phyloP scores from a whole-genome alignment of 2,113 vertebrate genomes.

The Nipponia nippon region DNA sequence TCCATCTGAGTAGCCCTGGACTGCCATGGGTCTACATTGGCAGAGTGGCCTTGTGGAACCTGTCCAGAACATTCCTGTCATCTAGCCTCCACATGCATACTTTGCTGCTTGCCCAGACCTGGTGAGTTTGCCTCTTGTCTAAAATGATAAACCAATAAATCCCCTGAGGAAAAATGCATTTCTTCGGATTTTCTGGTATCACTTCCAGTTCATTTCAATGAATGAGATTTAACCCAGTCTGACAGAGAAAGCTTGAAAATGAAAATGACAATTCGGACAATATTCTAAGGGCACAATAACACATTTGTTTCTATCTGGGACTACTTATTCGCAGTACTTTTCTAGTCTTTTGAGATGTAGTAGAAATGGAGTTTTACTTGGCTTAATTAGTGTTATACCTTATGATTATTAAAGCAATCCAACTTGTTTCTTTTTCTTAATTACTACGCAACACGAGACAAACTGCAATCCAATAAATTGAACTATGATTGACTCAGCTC shows the following conservation, averaged over 20 bases:
- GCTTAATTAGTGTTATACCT: not conserved
- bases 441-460: not conserved
- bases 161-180: not conserved
- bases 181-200: not conserved
- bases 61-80: not conserved
- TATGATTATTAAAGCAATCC: conserved; percentile 7
- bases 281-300: not conserved
- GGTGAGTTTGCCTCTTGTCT: not conserved
- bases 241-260: not conserved
- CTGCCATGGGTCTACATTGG: not conserved
- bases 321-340: not conserved
- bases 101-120: not conserved
- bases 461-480: not conserved
- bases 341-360: not conserved
- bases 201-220: not conserved
- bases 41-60: not conserved
- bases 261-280: not conserved
- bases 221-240: not conserved
- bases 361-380: not conserved
- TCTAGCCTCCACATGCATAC: not conserved
- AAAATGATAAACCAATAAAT: not conserved
- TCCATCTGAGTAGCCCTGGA: not conserved
- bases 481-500: not conserved
- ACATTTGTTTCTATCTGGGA: not conserved
- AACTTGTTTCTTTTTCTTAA: not conserved